Conservation (phyloP, 1,140 invertebrate species). For the Drosophila truncata region DNA sequence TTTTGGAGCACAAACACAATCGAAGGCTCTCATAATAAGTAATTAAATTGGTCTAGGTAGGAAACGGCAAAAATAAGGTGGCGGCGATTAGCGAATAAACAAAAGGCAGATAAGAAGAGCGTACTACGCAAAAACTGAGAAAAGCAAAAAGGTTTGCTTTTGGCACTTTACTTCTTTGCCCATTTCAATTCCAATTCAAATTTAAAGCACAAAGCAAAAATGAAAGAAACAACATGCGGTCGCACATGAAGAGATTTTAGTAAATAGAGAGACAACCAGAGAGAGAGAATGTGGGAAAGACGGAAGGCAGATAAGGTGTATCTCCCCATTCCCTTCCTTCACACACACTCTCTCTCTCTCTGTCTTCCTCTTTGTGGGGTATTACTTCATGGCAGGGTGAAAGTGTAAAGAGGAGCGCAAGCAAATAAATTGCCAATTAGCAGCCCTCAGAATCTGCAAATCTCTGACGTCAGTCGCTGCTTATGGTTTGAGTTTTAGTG, state of each 20-base stretch:
- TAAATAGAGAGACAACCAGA: constrained; percentile 12
- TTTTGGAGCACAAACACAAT: constrained; percentile 27
- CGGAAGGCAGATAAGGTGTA: constrained; percentile 17
- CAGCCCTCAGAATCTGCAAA: constrained; percentile 1
- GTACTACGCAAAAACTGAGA: constrained; percentile 30
- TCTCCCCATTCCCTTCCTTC: constrained; percentile 8
- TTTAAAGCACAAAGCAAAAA: constrained; percentile 28
- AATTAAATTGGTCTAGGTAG: constrained; percentile 51
- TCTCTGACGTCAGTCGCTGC: constrained; percentile 3
- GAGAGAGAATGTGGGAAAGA: constrained; percentile 17
- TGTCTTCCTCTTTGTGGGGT: constrained; percentile 29
- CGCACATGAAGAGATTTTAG: constrained; percentile 39
- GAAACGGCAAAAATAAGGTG: constrained; percentile 36
- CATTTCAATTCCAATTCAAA: constrained; percentile 43
- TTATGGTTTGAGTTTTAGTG: not conserved
- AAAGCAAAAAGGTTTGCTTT: constrained; percentile 49
- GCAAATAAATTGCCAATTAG: constrained; percentile 19
- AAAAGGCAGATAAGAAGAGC: constrained; percentile 36
- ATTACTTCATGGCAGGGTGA: constrained; percentile 66
- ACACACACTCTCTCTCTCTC: not conserved
- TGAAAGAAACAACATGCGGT: constrained; percentile 51
- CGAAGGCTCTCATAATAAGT: constrained; percentile 52
- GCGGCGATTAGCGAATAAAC: constrained; percentile 44
- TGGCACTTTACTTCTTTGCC: constrained; percentile 35
- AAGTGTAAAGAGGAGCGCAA: constrained; percentile 15